These are phyloP conservation scores for Brachystomella parvula DNA, from an alignment of 1,140 invertebrate genomes.

Conservation along the genomic window DNA sequence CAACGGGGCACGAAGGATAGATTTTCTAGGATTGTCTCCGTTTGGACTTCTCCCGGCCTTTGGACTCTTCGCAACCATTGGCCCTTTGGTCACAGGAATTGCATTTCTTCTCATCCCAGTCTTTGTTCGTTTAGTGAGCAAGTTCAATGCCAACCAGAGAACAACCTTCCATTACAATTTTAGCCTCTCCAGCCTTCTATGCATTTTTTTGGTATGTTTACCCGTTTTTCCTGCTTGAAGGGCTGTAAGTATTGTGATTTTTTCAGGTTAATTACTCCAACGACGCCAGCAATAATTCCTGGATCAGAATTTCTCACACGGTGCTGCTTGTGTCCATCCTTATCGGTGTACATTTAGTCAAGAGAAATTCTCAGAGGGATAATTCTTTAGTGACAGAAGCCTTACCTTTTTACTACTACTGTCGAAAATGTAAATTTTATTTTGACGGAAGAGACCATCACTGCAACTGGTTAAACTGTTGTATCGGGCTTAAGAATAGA, in stretches of 20 bases:
- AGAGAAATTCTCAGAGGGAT: conserved; percentile 9
- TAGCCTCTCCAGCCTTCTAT: conserved; percentile 46
- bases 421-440: conserved; percentile 44
- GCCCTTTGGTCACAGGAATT: conserved; percentile 50
- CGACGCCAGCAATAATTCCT: background rate
- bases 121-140: conserved; percentile 53
- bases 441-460: conserved; percentile 47
- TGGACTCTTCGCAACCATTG: conserved; percentile 52
- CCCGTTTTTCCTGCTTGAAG: no score
- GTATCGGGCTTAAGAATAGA: conserved; percentile 24
- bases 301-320: conserved; percentile 26
- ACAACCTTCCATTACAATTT: conserved; percentile 21
- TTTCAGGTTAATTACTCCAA: background rate
- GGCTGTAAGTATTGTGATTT: no score
- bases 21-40: conserved; percentile 54
- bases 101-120: conserved; percentile 55
- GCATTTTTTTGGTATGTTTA: conserved; percentile 46
- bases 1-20: conserved; percentile 49
- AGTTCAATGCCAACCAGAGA: background rate
- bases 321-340: conserved; percentile 35
- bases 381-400: conserved; percentile 36
- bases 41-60: conserved; percentile 55
- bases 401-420: conserved; percentile 40
- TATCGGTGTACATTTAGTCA: conserved; percentile 23
- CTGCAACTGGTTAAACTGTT: conserved; percentile 45